Percentiles rank a stretch among this genome's conserved stretches.
Evolutionary conservation across 1,140 invertebrate genomes (phyloP).

Genomic region (Microplitis demolitor): DNA sequence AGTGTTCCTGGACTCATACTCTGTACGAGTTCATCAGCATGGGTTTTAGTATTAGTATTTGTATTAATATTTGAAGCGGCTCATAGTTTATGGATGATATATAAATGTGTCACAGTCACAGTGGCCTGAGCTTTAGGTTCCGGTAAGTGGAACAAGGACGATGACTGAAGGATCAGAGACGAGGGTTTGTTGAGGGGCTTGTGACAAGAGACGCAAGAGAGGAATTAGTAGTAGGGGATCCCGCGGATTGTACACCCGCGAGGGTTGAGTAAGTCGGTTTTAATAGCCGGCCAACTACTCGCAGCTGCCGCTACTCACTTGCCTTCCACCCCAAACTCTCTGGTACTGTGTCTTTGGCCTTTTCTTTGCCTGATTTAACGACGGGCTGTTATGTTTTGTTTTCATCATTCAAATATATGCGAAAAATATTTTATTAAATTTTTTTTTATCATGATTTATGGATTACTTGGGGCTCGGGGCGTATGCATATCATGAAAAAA

Average conservation of each 20-base stretch:
- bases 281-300: constrained; percentile 34
- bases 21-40: too few species aligned
- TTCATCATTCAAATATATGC: too few species aligned
- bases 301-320: constrained; percentile 28
- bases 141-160: background rate
- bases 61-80: too few species aligned
- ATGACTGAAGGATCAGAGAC: background rate
- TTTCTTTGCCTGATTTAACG: constrained; percentile 2
- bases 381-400: too few species aligned
- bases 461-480: too few species aligned
- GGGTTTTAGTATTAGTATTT: too few species aligned
- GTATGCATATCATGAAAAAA: background rate
- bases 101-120: background rate
- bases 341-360: constrained; percentile 1
- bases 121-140: background rate
- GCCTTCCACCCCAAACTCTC: constrained; percentile 15
- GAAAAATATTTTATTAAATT: too few species aligned
- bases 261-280: constrained; percentile 34
- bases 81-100: background rate
- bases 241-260: constrained; percentile 11
- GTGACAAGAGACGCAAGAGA: constrained; percentile 18
- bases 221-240: constrained; percentile 8
- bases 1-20: constrained; percentile 40
- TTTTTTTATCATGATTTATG: too few species aligned
- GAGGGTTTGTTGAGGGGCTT: constrained; percentile 4